Evolutionary conservation across 2,888 invertebrate species (phyloP).

Genomic region (Aspidiotus destructor): DNA sequence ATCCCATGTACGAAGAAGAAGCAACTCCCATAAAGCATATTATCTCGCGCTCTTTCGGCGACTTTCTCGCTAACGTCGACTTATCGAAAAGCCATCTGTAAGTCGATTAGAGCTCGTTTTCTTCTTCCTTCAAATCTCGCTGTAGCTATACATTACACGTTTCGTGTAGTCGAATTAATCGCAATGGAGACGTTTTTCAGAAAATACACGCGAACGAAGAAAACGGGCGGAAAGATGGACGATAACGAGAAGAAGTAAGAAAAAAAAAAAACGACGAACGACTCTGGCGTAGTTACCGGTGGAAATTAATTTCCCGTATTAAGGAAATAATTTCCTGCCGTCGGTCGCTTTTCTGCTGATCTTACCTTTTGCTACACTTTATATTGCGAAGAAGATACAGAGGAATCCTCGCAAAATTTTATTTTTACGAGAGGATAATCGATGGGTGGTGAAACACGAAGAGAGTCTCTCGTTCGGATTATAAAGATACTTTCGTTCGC

Average conservation of each 20-base stretch:
- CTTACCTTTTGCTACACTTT: not conserved
- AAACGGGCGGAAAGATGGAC: not conserved
- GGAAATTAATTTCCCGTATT: constrained; percentile 18
- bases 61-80: no score
- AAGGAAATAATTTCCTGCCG: constrained; percentile 17
- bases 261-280: not conserved
- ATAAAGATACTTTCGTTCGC: not conserved
- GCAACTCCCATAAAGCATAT: no score
- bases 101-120: no score
- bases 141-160: no score
- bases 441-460: constrained; percentile 1
- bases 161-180: no score
- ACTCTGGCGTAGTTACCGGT: not conserved
- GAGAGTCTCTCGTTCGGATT: not conserved
- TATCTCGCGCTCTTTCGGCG: no score
- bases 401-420: not conserved
- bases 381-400: not conserved
- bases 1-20: no score
- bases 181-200: no score
- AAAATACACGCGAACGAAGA: no score
- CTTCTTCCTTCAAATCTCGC: no score
- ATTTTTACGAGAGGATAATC: constrained; percentile 1
- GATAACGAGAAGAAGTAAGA: not conserved
- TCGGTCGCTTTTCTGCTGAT: constrained; percentile 5
- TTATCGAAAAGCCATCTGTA: no score